Evolutionary conservation across 1,140 invertebrate genomes (phyloP).

Genomic region (Oscheius sp.): DNA sequence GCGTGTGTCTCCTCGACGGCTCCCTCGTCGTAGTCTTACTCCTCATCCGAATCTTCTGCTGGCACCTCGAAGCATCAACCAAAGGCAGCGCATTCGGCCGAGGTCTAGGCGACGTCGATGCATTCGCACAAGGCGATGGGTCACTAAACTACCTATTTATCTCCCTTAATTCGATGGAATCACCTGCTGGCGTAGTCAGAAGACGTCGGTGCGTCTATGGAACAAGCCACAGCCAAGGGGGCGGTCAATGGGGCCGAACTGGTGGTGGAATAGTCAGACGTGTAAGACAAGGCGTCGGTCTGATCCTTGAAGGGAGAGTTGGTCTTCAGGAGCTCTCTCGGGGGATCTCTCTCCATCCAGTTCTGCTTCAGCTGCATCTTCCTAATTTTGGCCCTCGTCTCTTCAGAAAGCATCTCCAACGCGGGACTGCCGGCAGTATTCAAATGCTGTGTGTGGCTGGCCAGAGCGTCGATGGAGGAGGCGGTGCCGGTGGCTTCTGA

Average conservation of each 20-base stretch:
- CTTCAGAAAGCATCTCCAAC: conserved; percentile 41
- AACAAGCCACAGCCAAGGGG: conserved; percentile 35
- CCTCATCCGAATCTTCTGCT: conserved; percentile 37
- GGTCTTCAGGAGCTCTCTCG: conserved; percentile 24
- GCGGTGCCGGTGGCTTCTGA: conserved; percentile 22
- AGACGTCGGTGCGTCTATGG: conserved; percentile 23
- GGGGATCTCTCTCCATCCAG: conserved; percentile 29
- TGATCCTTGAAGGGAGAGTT: conserved; percentile 26
- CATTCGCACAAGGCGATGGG: conserved; percentile 27
- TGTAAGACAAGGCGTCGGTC: conserved; percentile 38
- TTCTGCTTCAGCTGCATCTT: conserved; percentile 40
- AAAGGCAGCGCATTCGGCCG: not conserved
- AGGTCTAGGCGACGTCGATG: conserved; percentile 17
- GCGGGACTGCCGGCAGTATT: conserved; percentile 37
- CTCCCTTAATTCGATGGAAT: not conserved
- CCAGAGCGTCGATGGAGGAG: conserved; percentile 34
- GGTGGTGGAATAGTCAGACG: conserved; percentile 44
- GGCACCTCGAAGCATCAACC: not conserved
- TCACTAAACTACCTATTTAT: conserved; percentile 25
- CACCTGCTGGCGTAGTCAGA: conserved; percentile 35
- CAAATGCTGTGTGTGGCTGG: conserved; percentile 42
- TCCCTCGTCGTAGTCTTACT: conserved; percentile 24
- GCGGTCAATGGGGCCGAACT: conserved; percentile 31
- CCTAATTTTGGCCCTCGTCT: conserved; percentile 44
- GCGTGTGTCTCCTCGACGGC: conserved; percentile 33